Conservation (phyloP, 2,797 vertebrate species). For the Dermochelys coriacea region DNA sequence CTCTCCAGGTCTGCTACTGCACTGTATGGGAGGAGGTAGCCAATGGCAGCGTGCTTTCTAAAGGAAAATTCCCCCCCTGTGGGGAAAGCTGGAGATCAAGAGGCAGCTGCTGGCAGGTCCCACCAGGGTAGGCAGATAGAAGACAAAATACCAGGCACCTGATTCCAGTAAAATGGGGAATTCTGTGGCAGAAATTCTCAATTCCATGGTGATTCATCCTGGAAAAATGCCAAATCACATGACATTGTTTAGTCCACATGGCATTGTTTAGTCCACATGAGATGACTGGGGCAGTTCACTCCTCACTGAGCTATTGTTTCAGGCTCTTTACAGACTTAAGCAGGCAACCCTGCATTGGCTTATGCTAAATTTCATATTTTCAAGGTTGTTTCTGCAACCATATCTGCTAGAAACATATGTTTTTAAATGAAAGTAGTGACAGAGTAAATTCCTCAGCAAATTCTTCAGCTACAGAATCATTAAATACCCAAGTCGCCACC, state of each 20-base stretch:
- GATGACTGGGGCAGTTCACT: not conserved
- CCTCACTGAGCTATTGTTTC: not conserved
- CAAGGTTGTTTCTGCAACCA: not conserved
- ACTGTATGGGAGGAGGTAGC: not conserved
- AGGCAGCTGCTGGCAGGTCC: not conserved
- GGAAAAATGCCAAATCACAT: not conserved
- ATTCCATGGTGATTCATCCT: not conserved
- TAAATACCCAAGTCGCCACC: not conserved
- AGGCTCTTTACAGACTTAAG: not conserved
- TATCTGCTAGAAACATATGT: not conserved
- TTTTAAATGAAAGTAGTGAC: fast-evolving
- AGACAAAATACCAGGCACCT: not conserved
- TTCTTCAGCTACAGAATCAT: not conserved
- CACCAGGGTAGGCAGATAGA: not conserved
- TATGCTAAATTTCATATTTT: not conserved
- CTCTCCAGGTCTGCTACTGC: not conserved
- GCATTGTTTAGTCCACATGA: too few relatives aligned
- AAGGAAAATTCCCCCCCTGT: not conserved
- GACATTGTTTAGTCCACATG: not conserved
- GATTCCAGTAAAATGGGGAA: not conserved
- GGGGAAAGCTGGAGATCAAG: not conserved
- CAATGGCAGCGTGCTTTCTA: not conserved
- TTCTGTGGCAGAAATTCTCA: not conserved
- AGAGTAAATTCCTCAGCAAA: not conserved
- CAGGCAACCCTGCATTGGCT: not conserved